Conservation (phyloP, 2,888 invertebrate species). For the Mechanitis messenoides region DNA sequence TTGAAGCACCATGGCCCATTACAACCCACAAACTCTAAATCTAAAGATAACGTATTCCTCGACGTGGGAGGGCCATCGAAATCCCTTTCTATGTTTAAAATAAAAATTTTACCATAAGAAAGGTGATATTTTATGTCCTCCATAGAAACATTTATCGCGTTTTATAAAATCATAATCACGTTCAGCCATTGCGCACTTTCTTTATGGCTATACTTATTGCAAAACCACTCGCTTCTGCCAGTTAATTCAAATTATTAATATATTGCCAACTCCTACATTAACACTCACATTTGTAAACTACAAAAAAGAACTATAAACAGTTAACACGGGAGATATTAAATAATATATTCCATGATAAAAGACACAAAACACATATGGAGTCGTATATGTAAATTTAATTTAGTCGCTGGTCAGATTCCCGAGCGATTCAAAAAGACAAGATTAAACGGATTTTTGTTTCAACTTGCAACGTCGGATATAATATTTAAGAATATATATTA, state of each 20-base stretch:
- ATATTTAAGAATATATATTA: too few relatives aligned
- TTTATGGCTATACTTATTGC: constrained; percentile 27
- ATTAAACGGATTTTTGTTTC: constrained; percentile 32
- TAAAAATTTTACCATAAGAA: constrained; percentile 72
- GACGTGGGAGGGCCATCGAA: constrained; percentile 69
- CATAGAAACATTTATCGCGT: constrained; percentile 62
- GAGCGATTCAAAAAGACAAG: constrained; percentile 29
- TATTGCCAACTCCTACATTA: constrained; percentile 36
- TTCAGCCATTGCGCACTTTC: constrained; percentile 43
- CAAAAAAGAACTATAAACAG: constrained; percentile 22
- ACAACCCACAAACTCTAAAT: constrained; percentile 61
- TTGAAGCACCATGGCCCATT: constrained; percentile 42
- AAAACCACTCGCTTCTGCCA: constrained; percentile 35
- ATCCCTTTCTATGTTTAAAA: constrained; percentile 76
- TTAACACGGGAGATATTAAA: constrained; percentile 11
- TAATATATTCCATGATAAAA: constrained; percentile 11
- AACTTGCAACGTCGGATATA: too few relatives aligned
- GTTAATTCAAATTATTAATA: constrained; percentile 39
- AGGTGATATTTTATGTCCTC: constrained; percentile 58
- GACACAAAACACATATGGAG: constrained; percentile 25
- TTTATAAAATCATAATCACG: constrained; percentile 60
- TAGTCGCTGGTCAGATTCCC: constrained; percentile 41
- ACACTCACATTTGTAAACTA: constrained; percentile 31
- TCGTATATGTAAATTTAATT: constrained; percentile 44
- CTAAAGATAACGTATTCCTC: constrained; percentile 61